These are phyloP conservation scores for Nasua narica DNA, from an alignment of 2,797 vertebrate genomes.

Conservation along the genomic window DNA sequence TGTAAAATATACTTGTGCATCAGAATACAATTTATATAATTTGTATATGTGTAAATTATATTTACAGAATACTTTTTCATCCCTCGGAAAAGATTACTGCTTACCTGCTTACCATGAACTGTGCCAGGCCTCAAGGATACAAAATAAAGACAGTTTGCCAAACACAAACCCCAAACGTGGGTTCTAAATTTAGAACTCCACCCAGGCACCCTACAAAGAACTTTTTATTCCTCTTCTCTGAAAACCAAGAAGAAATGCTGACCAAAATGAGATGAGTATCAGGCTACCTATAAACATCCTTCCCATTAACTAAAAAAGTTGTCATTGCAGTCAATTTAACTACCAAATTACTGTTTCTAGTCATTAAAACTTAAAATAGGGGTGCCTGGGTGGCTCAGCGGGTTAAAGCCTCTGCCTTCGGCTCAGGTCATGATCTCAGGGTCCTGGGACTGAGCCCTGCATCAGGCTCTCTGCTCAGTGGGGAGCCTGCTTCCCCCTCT, in stretches of 20 bases:
- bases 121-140: neutral
- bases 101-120: neutral
- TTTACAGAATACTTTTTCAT: neutral
- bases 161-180: neutral
- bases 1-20: neutral
- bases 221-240: neutral
- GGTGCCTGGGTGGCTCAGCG: too few species aligned
- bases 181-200: neutral
- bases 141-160: neutral
- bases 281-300: neutral
- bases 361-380: neutral
- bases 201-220: too few species aligned
- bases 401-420: too few species aligned
- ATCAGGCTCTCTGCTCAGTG: too few species aligned
- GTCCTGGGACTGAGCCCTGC: too few species aligned
- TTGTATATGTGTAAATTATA: neutral
- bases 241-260: neutral
- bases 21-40: neutral
- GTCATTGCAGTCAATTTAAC: neutral
- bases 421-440: too few species aligned
- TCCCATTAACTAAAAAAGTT: neutral
- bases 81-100: neutral
- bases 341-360: neutral
- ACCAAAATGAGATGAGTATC: neutral
- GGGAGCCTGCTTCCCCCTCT: too few species aligned